These are phyloP conservation scores for Papilio helenus DNA, from an alignment of 1,140 invertebrate species.

Conservation along the genomic window DNA sequence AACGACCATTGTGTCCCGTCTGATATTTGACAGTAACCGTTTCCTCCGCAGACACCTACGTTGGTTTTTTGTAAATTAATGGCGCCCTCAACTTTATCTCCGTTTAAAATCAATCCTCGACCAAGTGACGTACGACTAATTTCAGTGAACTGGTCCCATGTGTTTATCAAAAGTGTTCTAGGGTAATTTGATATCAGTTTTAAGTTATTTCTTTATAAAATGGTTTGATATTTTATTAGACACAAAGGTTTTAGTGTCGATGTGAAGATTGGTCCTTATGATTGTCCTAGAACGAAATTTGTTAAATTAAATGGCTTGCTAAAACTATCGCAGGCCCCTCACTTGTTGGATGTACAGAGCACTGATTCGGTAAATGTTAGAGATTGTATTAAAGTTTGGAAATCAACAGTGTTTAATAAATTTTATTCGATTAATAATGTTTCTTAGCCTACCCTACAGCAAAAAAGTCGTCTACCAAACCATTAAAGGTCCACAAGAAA, in stretches of 20 bases:
- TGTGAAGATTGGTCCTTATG: constrained; percentile 46
- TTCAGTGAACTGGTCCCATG: constrained; percentile 20
- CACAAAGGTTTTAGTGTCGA: not conserved
- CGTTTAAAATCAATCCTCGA: constrained; percentile 65
- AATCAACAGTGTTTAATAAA: too few species aligned
- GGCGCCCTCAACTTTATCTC: constrained; percentile 62
- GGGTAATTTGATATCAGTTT: constrained; percentile 9
- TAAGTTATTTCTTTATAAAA: not conserved
- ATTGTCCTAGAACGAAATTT: constrained; percentile 68
- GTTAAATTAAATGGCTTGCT: constrained; percentile 67
- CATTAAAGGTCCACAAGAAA: too few species aligned
- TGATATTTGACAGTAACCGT: constrained; percentile 72
- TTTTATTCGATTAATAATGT: too few species aligned
- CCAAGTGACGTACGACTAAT: constrained; percentile 38
- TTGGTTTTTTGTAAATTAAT: constrained; percentile 74
- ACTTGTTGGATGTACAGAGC: constrained; percentile 72
- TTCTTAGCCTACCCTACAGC: too few species aligned
- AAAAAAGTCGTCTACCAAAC: too few species aligned
- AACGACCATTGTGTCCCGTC: constrained; percentile 70
- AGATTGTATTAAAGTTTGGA: not conserved
- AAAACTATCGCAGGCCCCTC: constrained; percentile 68
- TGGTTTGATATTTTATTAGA: constrained; percentile 4
- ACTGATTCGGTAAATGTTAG: constrained; percentile 62
- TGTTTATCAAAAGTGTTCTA: constrained; percentile 21
- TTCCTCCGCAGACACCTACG: constrained; percentile 69